These are phyloP conservation scores for Mus minutoides DNA, from an alignment of 2,797 vertebrate species.

Conservation along the genomic window DNA sequence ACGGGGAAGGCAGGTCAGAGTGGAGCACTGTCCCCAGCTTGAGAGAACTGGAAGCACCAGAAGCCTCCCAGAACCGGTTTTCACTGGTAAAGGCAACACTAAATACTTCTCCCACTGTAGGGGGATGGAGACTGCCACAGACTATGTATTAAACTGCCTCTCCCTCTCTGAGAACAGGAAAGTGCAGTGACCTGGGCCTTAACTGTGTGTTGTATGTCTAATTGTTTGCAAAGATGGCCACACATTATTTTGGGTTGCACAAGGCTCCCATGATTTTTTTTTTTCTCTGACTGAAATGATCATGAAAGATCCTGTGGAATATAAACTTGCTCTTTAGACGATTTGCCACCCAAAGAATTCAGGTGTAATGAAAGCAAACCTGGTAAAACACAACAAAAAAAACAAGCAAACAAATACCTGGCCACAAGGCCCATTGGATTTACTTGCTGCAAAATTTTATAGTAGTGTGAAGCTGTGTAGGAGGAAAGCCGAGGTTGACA, in stretches of 20 bases:
- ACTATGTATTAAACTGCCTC: not conserved
- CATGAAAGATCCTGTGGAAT: not conserved
- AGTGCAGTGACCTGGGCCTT: not conserved
- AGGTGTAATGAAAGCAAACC: slow-evolving; percentile 34
- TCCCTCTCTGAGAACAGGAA: not conserved
- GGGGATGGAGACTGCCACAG: not conserved
- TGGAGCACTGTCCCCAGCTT: not conserved
- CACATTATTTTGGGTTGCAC: not conserved
- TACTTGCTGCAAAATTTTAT: slow-evolving; percentile 51
- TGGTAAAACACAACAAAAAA: not conserved
- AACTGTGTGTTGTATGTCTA: slow-evolving; percentile 34
- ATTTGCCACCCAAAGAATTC: not conserved
- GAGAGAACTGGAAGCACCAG: not conserved
- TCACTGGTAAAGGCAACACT: not conserved
- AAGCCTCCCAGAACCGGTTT: not conserved
- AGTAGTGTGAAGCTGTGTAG: not conserved
- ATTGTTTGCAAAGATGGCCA: slow-evolving; percentile 48
- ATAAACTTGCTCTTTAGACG: not conserved
- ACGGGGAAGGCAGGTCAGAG: not conserved
- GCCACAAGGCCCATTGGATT: not conserved
- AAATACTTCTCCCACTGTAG: not conserved
- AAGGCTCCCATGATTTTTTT: slow-evolving; percentile 10
- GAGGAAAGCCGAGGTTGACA: slow-evolving; percentile 27
- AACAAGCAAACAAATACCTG: not conserved
- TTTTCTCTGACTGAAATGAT: slow-evolving; percentile 14